Evolutionary conservation across 1,140 invertebrate species (phyloP).

Genomic region (Gryllus bimaculatus): DNA sequence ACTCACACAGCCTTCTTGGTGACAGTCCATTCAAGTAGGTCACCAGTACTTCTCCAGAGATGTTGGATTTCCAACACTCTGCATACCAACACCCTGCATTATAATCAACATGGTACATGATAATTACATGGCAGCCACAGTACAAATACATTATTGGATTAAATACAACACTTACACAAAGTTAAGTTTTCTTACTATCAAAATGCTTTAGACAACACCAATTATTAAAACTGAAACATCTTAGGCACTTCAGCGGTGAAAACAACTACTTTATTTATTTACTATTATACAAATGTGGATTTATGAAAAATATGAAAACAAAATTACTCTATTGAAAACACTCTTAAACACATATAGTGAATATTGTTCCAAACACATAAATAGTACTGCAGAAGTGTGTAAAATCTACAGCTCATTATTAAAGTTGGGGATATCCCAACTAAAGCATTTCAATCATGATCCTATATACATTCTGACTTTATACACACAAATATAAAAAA

Average conservation of each 20-base stretch:
- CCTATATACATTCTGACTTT: background rate
- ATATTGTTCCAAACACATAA: background rate
- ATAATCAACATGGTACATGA: background rate
- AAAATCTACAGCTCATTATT: background rate
- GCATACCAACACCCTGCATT: background rate
- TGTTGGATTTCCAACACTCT: background rate
- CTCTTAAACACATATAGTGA: background rate
- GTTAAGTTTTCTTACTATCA: background rate
- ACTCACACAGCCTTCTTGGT: background rate
- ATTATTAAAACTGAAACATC: background rate
- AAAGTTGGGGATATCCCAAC: background rate
- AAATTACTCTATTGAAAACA: background rate
- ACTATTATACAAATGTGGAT: background rate
- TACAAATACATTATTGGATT: background rate
- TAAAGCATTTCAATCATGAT: background rate
- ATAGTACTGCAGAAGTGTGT: background rate
- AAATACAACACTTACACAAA: background rate
- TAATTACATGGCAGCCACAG: background rate
- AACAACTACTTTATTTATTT: background rate
- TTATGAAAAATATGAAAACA: background rate
- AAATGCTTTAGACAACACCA: background rate
- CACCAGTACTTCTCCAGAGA: background rate
- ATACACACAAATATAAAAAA: background rate
- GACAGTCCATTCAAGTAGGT: background rate
- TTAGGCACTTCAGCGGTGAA: background rate